These are phyloP conservation scores for Chymomyza caudatula DNA, from an alignment of 2,888 invertebrate genomes.

Conservation along the genomic window DNA sequence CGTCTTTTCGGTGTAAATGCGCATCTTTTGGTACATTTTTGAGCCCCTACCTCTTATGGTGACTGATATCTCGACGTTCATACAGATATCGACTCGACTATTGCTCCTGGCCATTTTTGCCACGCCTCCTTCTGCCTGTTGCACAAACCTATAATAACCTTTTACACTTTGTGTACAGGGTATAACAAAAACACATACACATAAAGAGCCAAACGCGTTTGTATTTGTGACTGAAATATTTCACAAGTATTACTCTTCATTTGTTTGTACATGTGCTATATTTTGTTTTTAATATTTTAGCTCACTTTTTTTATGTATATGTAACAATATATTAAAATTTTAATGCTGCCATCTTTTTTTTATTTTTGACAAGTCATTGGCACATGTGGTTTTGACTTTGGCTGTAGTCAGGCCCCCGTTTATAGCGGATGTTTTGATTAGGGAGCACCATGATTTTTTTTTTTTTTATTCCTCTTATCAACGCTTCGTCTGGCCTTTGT, in stretches of 20 bases:
- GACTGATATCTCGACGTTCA: too few species aligned
- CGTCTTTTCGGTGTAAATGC: too few species aligned
- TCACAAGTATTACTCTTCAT: constrained; percentile 80
- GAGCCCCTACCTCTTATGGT: too few species aligned
- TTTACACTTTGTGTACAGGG: not conserved
- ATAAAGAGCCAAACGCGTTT: not conserved
- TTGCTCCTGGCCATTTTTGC: too few species aligned
- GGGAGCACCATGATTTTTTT: not conserved
- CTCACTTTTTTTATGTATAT: not conserved
- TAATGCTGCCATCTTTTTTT: not conserved
- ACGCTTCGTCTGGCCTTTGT: constrained; percentile 1
- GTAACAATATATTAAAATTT: not conserved
- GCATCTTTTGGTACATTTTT: too few species aligned
- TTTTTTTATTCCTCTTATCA: constrained; percentile 18
- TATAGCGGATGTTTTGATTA: constrained; percentile 54
- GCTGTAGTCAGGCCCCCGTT: constrained; percentile 57
- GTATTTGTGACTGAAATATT: not conserved
- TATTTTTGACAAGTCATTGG: constrained; percentile 43
- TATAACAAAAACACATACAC: not conserved
- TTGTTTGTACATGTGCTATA: not conserved
- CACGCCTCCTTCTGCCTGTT: too few species aligned
- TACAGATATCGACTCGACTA: too few species aligned
- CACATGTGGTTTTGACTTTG: constrained; percentile 28
- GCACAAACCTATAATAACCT: too few species aligned
- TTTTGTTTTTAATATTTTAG: not conserved